Base-by-base conservation (phyloP, 2,113 vertebrate species). In the Genyomyrus donnyi region DNA sequence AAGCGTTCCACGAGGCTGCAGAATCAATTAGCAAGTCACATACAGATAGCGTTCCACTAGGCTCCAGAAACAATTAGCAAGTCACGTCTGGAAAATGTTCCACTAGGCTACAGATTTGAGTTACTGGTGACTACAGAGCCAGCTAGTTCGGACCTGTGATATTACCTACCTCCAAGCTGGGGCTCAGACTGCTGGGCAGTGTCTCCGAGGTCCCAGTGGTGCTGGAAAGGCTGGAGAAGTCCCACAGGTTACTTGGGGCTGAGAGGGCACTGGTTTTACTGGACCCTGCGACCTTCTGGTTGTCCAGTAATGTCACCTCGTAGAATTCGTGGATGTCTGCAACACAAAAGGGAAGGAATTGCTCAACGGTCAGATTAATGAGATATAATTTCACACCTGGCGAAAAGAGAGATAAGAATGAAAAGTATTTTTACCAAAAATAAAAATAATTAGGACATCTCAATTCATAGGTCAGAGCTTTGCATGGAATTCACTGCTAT, bases 291-390 rank as follows among this genome's bases (percentile, higher is more conserved):
- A 94, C 95, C 95, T 96, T 96, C 92, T 96, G 96, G 94, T 95
- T 96, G 93, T 97, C 96, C 93, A 96, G 85, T 94, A 97, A 96
- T 94, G 96, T 96, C 96, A 97, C 96, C 96, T 97, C 97, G 95
- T 97, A 97, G 95, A 96, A 97, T 93, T 97, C 97, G 94, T 97
- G 97, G 94, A 97, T 97, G 95, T 97, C 97, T 97, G 91, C n/a
- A 90, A 89, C 35, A 88, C 5, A 46, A 88, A 77, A 42, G 56
- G 17, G 52, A 70, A 31, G 62, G 10, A 15, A 70, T 13, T 10
- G 62, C 62, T 31, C 62, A 31, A 31, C 1, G 62, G 27, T 27
- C 27, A 13, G 10, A 70, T 31, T 70, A 27, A 70, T 11, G n/a
- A 13, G 10, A 70, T 31, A 66, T 31, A 31, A 70, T 70, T 31